Evolutionary conservation across 2,113 vertebrate genomes (phyloP), one percentile per base, ranked within the genome.

Genomic region (Puma concolor): DNA sequence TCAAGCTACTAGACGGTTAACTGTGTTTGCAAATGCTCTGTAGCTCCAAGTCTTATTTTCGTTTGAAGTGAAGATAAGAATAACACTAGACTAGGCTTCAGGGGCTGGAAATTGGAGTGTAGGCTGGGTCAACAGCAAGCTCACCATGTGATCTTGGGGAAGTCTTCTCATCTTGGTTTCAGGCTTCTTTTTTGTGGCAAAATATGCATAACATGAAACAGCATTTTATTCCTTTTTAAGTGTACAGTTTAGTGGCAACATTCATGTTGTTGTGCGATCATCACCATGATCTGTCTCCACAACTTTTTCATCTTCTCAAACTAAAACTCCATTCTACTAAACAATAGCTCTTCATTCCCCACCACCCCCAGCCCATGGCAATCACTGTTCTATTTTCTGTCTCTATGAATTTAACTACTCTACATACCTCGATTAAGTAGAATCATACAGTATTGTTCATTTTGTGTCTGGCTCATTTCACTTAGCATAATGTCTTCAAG

Each of bases 11-110:
- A 64, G 17, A 27, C 84, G 50, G 66, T 96, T 86, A 85, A 76
- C 63, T 66, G 63, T 84, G 38, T 93, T 92, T 94, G 60, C 29
- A 85, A 95, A 77, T 29, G 13, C 25, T 88, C 38, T 82, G 27
- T 88, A 41, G 36, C 36, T 85, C 0, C 25, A 74, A 72, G 69
- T 33, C 12, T 31, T 77, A 67, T 82, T 92, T 97, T 84, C 41
- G 44, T 76, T 93, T 82, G 97, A 54, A 95, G 66, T 17, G 74
- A 63, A 93, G 81, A 50, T 91, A 72, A 15, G 66, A 67, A 71
- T 31, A 89, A 44, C 3, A 52, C 29, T 57, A 74, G 52, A 16
- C 0, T 29, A 63, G 38, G 41, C 29, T 96, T 25, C 15, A 16
- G 57, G 36, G 89, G 50, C n/a, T 71, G 27, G 25, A 38, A 52